Evolutionary conservation across 2,113 vertebrate genomes (phyloP).

Genomic region (Chamaea fasciata): DNA sequence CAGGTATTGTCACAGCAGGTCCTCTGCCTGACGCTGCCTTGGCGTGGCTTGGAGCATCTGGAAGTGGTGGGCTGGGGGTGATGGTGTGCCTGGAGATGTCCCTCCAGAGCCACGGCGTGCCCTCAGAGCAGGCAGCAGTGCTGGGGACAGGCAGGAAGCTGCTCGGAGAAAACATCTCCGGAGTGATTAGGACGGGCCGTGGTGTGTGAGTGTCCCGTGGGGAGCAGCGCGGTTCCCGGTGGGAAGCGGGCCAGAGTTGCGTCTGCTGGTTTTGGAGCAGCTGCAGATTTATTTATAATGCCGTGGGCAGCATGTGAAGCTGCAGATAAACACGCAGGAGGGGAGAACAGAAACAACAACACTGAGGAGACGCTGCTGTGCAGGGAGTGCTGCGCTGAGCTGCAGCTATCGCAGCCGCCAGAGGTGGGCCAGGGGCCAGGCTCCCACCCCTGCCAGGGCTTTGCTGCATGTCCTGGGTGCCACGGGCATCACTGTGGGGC

Average conservation of each 20-base stretch:
- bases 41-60: background rate
- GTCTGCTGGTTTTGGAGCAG: conserved; percentile 31
- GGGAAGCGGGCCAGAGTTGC: background rate
- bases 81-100: background rate
- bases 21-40: accelerated
- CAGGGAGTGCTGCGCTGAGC: background rate
- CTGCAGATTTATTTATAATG: conserved; percentile 49
- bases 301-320: background rate
- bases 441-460: accelerated
- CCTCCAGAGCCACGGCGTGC: background rate
- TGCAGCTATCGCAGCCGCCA: background rate
- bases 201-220: background rate
- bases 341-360: conserved; percentile 7
- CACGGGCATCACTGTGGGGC: background rate
- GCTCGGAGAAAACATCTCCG: background rate
- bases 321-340: conserved; percentile 24
- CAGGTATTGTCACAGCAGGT: background rate
- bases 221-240: background rate
- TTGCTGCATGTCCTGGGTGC: background rate
- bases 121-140: background rate
- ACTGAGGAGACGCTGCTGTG: background rate
- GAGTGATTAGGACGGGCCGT: background rate
- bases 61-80: background rate
- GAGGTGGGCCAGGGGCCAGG: background rate
- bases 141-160: accelerated